A percentile compares a stretch with the other conserved stretches of the same genome.
These are phyloP conservation scores for Eupelmus urozonus DNA, from an alignment of 2,888 invertebrate species.

Conservation along the genomic window DNA sequence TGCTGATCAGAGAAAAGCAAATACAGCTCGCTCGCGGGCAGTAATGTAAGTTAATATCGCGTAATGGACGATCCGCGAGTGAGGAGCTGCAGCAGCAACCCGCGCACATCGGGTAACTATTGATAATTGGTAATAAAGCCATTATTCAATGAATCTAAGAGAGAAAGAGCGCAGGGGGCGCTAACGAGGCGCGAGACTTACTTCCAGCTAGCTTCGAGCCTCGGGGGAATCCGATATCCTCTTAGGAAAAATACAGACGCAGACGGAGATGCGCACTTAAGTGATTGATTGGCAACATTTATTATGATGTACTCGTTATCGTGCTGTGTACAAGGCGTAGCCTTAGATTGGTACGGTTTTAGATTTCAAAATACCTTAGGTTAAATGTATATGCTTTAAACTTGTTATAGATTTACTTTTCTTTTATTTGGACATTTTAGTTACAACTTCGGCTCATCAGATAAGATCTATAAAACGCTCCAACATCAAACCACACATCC, in stretches of 20 bases:
- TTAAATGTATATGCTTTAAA: too few relatives aligned
- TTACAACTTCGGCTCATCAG: too few relatives aligned
- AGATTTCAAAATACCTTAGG: too few relatives aligned
- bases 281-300: constrained; percentile 43
- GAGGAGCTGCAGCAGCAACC: too few relatives aligned
- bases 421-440: too few relatives aligned
- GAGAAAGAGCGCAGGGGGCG: background rate
- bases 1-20: background rate
- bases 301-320: constrained; percentile 1
- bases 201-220: background rate
- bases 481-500: too few relatives aligned
- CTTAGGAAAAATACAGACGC: constrained; percentile 31
- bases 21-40: background rate
- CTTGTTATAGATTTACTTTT: too few relatives aligned
- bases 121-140: constrained; percentile 58
- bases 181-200: constrained; percentile 42
- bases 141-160: constrained; percentile 55
- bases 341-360: too few relatives aligned
- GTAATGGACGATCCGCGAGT: constrained; percentile 23
- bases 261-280: background rate
- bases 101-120: constrained; percentile 36
- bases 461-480: too few relatives aligned
- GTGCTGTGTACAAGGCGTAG: too few relatives aligned
- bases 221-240: constrained; percentile 45
- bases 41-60: background rate